phyloP scores from a whole-genome alignment of 2,888 invertebrate genomes.

The Panopea generosa region DNA sequence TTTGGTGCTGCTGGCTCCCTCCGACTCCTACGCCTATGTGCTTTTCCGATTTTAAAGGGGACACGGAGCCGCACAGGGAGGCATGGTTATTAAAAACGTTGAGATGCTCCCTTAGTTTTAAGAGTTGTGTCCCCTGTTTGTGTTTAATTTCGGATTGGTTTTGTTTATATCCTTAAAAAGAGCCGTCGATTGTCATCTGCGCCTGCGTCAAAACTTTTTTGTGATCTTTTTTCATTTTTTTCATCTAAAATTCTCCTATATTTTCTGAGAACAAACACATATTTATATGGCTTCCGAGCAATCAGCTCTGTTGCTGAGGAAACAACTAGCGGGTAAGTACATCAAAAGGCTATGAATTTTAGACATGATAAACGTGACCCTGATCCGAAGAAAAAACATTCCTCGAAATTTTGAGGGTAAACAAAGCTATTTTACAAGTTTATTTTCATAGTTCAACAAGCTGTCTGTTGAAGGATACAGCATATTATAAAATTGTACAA shows the following conservation, averaged over 20 bases:
- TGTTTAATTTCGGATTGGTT: slow-evolving; percentile 18
- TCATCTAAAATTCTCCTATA: slow-evolving; percentile 23
- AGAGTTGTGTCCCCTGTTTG: slow-evolving; percentile 11
- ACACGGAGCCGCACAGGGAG: too few relatives aligned
- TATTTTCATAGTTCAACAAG: slow-evolving; percentile 96
- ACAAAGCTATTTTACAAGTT: too few relatives aligned
- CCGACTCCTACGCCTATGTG: too few relatives aligned
- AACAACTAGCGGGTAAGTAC: slow-evolving; percentile 76
- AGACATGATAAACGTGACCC: too few relatives aligned
- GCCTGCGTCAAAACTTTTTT: slow-evolving; percentile 49
- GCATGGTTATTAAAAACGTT: too few relatives aligned
- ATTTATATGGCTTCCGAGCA: slow-evolving; percentile 76
- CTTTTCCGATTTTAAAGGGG: too few relatives aligned
- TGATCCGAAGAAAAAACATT: too few relatives aligned
- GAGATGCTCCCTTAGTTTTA: too few relatives aligned
- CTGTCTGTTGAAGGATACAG: slow-evolving; percentile 99
- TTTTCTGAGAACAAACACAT: slow-evolving; percentile 5
- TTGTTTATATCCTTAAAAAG: slow-evolving; percentile 3
- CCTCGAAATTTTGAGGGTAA: too few relatives aligned
- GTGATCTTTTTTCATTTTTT: slow-evolving; percentile 19
- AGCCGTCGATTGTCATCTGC: slow-evolving; percentile 41
- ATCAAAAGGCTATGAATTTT: too few relatives aligned
- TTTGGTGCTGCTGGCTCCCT: too few relatives aligned
- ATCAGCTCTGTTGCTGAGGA: slow-evolving; percentile 76
- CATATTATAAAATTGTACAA: too few relatives aligned